A percentile compares a stretch with the other conserved stretches of the same genome.
phyloP scores from a whole-genome alignment of 2,888 invertebrate species.

The Steinernema carpocapsae region DNA sequence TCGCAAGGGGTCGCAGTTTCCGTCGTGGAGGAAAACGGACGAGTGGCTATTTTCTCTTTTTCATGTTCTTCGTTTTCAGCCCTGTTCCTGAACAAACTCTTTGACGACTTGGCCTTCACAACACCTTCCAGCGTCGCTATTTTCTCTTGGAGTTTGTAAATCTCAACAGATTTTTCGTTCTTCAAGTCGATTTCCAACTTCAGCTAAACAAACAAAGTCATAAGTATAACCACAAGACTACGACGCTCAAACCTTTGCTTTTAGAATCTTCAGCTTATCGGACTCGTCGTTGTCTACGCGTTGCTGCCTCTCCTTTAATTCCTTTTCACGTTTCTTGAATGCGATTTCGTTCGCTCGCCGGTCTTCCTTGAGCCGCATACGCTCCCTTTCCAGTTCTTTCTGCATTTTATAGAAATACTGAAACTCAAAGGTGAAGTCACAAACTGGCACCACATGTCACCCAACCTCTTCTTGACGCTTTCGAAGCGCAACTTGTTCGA shows the following conservation, averaged over 20 bases:
- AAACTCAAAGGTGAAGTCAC: background rate
- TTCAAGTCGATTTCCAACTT: background rate
- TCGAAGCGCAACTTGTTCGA: background rate
- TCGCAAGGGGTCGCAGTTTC: background rate
- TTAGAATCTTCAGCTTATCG: background rate
- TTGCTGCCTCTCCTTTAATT: background rate
- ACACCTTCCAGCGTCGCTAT: background rate
- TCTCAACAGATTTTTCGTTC: slow-evolving; percentile 8
- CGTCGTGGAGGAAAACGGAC: background rate
- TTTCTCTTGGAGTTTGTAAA: background rate
- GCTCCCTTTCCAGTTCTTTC: background rate
- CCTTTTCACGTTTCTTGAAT: background rate
- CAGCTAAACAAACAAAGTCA: background rate
- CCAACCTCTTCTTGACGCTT: slow-evolving; percentile 10
- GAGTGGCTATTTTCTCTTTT: background rate
- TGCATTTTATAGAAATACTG: slow-evolving; percentile 4
- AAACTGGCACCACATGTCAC: background rate
- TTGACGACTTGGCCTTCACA: background rate
- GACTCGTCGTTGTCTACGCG: background rate
- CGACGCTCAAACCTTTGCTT: background rate
- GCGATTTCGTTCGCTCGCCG: background rate
- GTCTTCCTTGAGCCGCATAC: background rate
- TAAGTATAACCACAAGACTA: background rate
- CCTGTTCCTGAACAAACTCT: background rate
- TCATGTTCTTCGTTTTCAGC: background rate